Evolutionary conservation across 2,113 vertebrate genomes (phyloP), one percentile per base, ranked within the genome.

Genomic region (Cinclus mexicanus): DNA sequence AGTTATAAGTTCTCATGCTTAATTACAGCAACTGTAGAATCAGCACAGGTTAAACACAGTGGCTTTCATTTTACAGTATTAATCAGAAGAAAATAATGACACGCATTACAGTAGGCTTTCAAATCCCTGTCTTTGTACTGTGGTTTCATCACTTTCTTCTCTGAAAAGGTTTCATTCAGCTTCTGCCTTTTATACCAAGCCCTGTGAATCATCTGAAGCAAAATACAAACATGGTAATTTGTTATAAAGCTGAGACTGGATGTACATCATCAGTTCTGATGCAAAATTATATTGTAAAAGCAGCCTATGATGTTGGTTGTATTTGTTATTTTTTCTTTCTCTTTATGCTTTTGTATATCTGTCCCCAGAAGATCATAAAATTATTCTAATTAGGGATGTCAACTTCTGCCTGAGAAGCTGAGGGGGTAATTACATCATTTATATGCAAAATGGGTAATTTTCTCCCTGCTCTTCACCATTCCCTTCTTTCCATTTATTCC

Each of bases 341-440:
- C 53, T 95, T 93, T 89, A 90, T 93, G 90, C 69, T 93, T 96
- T 96, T 96, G 92, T 93, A 17, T 94, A 92, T 96, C 93, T 95
- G 86, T 94, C 91, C 95, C 93, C 93, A 70, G 74, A 97, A 95
- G 83, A 97, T 96, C 95, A 96, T 95, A 95, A 92, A 97, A 97
- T 97, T 97, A 97, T 97, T 98, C 97, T 98, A 98, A 97, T 98
- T 98, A 97, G 93, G 94, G 95, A 96, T 96, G 96, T 94, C 97
- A 96, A 97, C 96, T 96, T 96, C 81, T 97, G 96, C 84, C 88
- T 97, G 89, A 90, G 91, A 93, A 97, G 87, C 94, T 97, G 91
- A 98, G 89, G 95, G 95, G 95, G 92, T 98, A 98, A 98, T 98
- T 97, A 97, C 56, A 95, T 97, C 88, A 97, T 98, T 98, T 98